Conservation (phyloP, 2,888 invertebrate genomes). For the Imbricaverruca yamaguchii region DNA sequence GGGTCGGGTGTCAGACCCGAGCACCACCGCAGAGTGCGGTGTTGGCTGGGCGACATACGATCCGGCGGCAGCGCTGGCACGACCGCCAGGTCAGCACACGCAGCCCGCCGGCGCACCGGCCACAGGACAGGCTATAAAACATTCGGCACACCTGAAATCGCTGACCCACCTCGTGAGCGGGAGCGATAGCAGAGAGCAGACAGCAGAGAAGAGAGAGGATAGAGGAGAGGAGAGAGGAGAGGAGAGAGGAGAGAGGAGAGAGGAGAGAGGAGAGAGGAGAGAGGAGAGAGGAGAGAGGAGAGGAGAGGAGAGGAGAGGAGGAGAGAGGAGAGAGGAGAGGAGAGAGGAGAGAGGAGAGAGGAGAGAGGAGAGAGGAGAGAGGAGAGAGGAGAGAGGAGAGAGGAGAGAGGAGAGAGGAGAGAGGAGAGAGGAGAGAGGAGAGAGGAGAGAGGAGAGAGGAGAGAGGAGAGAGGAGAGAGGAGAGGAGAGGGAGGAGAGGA, state of each 20-base stretch:
- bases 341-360: constrained; percentile 10
- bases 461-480: neutral
- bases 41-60: too few relatives aligned
- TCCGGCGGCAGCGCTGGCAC: too few relatives aligned
- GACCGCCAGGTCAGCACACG: too few relatives aligned
- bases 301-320: neutral
- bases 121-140: too few relatives aligned
- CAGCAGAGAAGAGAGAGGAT: too few relatives aligned
- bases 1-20: too few relatives aligned
- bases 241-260: neutral
- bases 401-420: neutral
- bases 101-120: too few relatives aligned
- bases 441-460: neutral
- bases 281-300: constrained; percentile 9
- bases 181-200: neutral
- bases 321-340: neutral
- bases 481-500: neutral
- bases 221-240: too few relatives aligned
- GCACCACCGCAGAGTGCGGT: too few relatives aligned
- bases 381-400: constrained; percentile 13
- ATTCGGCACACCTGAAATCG: too few relatives aligned
- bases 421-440: neutral
- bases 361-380: neutral
- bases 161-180: too few relatives aligned
- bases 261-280: neutral